Conservation (phyloP, 2,888 invertebrate species). For the Zygogramma bicolorata region DNA sequence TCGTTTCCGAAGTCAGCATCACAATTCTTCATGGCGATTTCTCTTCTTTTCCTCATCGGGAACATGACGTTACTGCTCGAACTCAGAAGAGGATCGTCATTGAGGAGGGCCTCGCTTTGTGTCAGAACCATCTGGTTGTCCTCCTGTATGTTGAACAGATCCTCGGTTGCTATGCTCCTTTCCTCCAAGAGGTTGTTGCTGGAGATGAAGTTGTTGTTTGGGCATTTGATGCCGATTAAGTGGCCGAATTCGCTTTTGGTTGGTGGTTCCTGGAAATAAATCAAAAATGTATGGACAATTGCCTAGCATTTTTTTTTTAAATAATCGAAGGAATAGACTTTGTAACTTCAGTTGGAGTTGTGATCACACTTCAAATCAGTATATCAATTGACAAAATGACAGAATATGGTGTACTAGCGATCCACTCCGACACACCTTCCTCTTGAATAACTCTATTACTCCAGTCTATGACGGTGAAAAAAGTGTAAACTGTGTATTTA, state of each 20-base stretch:
- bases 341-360: no score
- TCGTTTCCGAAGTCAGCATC: constrained; percentile 35
- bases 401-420: no score
- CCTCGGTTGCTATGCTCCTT: background rate
- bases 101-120: constrained; percentile 65
- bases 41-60: constrained; percentile 16
- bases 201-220: constrained; percentile 52
- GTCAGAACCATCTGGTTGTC: constrained; percentile 66
- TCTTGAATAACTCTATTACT: no score
- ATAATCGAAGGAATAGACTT: no score
- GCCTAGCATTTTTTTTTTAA: no score
- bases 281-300: background rate
- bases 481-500: no score
- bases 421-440: no score
- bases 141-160: constrained; percentile 32
- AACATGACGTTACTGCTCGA: constrained; percentile 47
- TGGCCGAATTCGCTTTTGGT: constrained; percentile 59
- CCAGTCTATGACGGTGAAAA: no score
- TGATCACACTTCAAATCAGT: no score
- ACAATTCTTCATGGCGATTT: background rate
- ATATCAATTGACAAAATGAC: no score
- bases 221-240: constrained; percentile 54
- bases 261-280: constrained; percentile 40
- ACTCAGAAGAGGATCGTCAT: constrained; percentile 60
- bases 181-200: constrained; percentile 31